Evolutionary conservation across 1,140 invertebrate species (phyloP).

Genomic region (Rhyacophila brunnea): DNA sequence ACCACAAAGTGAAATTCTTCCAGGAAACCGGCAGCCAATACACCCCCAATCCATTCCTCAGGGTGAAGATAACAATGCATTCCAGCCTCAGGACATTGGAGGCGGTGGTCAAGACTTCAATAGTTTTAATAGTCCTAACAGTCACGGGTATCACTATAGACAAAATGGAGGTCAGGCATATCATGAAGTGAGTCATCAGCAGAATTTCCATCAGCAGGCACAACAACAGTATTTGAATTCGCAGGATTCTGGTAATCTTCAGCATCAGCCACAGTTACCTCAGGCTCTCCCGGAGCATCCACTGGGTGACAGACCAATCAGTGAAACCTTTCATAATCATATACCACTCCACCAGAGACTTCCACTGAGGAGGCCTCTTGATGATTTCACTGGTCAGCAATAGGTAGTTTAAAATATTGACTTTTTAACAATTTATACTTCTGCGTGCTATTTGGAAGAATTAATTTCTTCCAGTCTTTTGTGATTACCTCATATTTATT

Average conservation of each 20-base stretch:
- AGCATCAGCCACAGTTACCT: slow-evolving; percentile 40
- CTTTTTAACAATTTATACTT: too few relatives aligned
- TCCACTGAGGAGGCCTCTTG: neutral
- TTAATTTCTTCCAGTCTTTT: too few relatives aligned
- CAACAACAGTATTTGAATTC: slow-evolving; percentile 18
- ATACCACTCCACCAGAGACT: neutral
- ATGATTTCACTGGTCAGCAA: neutral
- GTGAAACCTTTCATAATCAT: slow-evolving; percentile 38
- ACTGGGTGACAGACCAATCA: slow-evolving; percentile 22
- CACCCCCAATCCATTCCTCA: neutral
- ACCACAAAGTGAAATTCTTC: slow-evolving; percentile 4
- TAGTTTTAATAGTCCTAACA: slow-evolving; percentile 4
- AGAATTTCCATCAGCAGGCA: slow-evolving; percentile 20
- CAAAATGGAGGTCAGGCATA: slow-evolving; percentile 23
- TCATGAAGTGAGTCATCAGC: slow-evolving; percentile 39
- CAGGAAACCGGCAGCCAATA: slow-evolving; percentile 4
- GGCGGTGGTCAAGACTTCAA: too few relatives aligned
- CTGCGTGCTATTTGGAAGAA: too few relatives aligned
- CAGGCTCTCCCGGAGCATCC: slow-evolving; percentile 34
- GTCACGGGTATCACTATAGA: slow-evolving; percentile 29
- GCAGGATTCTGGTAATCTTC: slow-evolving; percentile 13
- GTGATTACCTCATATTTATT: too few relatives aligned
- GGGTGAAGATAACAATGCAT: neutral
- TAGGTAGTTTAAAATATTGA: too few relatives aligned
- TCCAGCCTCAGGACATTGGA: slow-evolving; percentile 14